A percentile compares a stretch with the other conserved stretches of the same genome.
Conservation (phyloP, 2,113 vertebrate species). For the Platycercus adscitus region DNA sequence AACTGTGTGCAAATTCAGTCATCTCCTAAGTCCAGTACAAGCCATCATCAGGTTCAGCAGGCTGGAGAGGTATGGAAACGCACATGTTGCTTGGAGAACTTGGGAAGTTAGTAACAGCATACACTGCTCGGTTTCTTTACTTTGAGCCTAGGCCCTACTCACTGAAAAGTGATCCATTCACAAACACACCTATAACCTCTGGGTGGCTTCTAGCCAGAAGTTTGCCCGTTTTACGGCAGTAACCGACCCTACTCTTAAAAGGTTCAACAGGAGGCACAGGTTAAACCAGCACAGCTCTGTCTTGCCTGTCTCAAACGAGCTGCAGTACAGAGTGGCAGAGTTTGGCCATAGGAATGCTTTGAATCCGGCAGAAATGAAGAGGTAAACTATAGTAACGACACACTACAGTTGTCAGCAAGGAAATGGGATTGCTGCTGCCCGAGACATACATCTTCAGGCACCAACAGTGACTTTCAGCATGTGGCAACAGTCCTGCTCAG, state of each 20-base stretch:
- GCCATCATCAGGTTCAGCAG: neutral
- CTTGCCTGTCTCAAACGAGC: neutral
- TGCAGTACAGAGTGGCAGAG: neutral
- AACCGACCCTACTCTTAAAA: neutral
- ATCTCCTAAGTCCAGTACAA: neutral
- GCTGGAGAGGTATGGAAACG: neutral
- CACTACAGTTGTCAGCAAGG: neutral
- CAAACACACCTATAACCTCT: neutral
- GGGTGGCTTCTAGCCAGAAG: neutral
- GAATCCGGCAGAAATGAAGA: neutral
- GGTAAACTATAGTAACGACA: neutral
- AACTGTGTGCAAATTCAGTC: neutral
- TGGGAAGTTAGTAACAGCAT: neutral
- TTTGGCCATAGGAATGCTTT: neutral
- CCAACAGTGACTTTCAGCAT: slow-evolving; percentile 2
- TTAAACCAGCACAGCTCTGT: neutral
- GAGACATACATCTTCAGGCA: neutral
- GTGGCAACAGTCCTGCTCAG: neutral
- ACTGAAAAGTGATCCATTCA: neutral
- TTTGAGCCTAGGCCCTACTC: neutral
- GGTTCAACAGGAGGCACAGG: neutral
- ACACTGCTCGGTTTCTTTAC: neutral
- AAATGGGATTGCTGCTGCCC: neutral
- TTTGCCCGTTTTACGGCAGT: neutral
- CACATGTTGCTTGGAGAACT: neutral